Evolutionary conservation across 2,113 vertebrate genomes (phyloP), one percentile per base, ranked within the genome.

Genomic region (Menura novaehollandiae): DNA sequence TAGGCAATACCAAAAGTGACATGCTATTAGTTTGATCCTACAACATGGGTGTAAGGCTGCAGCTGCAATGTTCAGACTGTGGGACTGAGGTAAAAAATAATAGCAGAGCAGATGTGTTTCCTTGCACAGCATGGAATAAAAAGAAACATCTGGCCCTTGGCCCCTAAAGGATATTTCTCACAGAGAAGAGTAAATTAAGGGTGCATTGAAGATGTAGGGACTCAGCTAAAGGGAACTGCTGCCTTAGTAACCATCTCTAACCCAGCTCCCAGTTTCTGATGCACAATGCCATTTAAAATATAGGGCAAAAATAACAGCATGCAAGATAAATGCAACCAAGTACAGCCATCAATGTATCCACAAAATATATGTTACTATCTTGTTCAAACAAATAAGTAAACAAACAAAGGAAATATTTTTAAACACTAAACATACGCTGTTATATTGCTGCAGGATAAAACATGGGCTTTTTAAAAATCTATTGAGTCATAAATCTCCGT

Each of bases 401-500:
- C 56, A 95, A 97, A 92, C 92, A 68, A 95, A 58, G 75, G 82
- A 84, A 93, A 67, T 95, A 76, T 94, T 97, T 97, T 96, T 84
- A 85, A 89, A 85, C 62, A 64, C 66, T n/a, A 68, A 74, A 78
- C 73, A 75, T 85, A 87, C 13, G n/a, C 33, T 62, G 85, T 93
- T 95, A 89, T 74, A 93, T 90, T 91, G 82, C 95, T 92, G 55
- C 51, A 85, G 83, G 62, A 95, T 83, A 91, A 96, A 96, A 97
- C 75, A 96, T 83, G 63, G 67, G 74, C 62, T 95, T 96, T 96
- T 69, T 15, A 0, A 80, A 93, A 96, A 93, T 95, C 91, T 84
- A 91, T 94, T 95, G 95, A 96, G 67, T 96, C 95, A 97, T 94
- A 96, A 91, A 96, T 96, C 93, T 94, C 89, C 51, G 56, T 95